phyloP scores from a whole-genome alignment of 2,888 invertebrate species.

The Sesamia inferens region DNA sequence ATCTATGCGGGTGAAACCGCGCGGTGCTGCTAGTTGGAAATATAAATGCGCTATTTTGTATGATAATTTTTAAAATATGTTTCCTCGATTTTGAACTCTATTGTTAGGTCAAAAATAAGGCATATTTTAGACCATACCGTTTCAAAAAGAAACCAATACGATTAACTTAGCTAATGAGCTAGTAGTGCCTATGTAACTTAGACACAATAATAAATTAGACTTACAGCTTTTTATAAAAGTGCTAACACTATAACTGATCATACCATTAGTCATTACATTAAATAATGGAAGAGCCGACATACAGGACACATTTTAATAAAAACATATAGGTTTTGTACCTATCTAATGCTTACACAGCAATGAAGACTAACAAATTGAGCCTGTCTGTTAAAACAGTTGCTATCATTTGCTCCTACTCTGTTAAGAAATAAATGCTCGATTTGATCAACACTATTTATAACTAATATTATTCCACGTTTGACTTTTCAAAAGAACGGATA shows the following conservation, averaged over 20 bases:
- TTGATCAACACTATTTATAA: not conserved
- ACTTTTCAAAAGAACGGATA: no score
- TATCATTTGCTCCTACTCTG: not conserved
- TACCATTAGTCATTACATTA: not conserved
- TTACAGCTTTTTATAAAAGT: slow-evolving; percentile 1
- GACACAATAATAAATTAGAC: slow-evolving; percentile 11
- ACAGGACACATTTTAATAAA: slow-evolving; percentile 5
- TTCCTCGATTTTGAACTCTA: slow-evolving; percentile 18
- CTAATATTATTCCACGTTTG: no score
- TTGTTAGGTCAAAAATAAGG: not conserved
- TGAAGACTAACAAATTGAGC: slow-evolving; percentile 10
- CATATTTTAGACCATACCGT: not conserved
- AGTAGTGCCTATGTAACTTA: not conserved
- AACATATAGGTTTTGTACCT: not conserved
- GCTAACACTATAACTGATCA: slow-evolving; percentile 23
- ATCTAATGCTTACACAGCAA: not conserved
- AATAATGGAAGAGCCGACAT: slow-evolving; percentile 4
- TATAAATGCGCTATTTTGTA: slow-evolving; percentile 3
- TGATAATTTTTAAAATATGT: not conserved
- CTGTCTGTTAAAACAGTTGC: not conserved
- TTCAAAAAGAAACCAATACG: not conserved
- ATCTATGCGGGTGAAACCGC: no score
- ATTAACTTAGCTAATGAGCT: not conserved
- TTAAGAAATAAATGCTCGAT: not conserved
- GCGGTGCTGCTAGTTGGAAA: no score